Percentiles rank a stretch among this genome's conserved stretches.
Evolutionary conservation across 2,888 invertebrate species (phyloP).

Genomic region (Ischnura elegans): DNA sequence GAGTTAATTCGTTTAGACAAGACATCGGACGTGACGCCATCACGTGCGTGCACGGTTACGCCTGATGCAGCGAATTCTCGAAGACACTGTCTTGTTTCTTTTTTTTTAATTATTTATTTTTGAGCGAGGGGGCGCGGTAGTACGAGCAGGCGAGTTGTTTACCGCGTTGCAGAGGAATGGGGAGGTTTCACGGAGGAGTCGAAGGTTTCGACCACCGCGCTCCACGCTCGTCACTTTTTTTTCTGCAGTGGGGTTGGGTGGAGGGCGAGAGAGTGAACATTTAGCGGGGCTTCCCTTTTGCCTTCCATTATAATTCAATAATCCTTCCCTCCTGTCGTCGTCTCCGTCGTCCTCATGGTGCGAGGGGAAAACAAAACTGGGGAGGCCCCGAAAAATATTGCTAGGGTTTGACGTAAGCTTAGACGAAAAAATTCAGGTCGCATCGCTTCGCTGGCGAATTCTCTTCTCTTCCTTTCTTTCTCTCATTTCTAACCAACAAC

Average conservation of each 20-base stretch:
- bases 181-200: not conserved
- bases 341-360: not conserved
- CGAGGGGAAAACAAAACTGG: constrained; percentile 30
- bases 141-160: constrained; percentile 52
- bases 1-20: no score
- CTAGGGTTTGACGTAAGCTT: constrained; percentile 50
- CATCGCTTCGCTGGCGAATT: not conserved
- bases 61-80: not conserved
- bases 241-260: not conserved
- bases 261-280: not conserved
- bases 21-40: no score
- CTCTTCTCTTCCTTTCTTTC: no score
- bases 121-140: no score
- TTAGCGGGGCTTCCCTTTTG: constrained; percentile 46
- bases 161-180: not conserved
- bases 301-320: constrained; percentile 51
- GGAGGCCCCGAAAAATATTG: constrained; percentile 39
- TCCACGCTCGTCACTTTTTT: not conserved
- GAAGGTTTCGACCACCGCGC: constrained; percentile 4
- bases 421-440: constrained; percentile 23
- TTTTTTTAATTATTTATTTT: no score
- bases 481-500: no score
- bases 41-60: not conserved
- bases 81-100: no score
- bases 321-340: not conserved